Conservation (phyloP, 2,113 vertebrate genomes). For the Pseudopipra pipra region DNA sequence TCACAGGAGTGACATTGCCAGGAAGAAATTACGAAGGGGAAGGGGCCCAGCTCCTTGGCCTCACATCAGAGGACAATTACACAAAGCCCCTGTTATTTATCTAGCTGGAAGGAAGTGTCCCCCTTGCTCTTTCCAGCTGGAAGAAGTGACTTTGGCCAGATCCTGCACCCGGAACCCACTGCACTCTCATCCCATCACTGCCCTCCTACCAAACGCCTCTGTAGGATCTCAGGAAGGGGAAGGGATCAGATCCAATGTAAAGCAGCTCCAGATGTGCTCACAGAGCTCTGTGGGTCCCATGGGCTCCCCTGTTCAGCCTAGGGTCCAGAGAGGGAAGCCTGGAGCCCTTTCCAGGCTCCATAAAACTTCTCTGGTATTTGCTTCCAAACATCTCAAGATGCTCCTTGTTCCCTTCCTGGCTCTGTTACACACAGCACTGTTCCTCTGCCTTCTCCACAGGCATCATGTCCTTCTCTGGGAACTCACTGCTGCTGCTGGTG, state of each 20-base stretch:
- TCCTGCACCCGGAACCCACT: neutral
- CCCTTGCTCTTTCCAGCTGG: conserved; percentile 4
- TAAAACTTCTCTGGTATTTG: neutral
- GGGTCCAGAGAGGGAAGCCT: neutral
- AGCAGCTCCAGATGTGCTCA: conserved; percentile 1
- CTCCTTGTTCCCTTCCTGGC: neutral
- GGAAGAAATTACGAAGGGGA: neutral
- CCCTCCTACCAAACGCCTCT: neutral
- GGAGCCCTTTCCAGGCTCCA: neutral
- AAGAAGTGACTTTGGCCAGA: neutral
- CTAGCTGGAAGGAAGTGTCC: conserved; percentile 22
- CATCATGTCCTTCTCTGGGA: conserved; percentile 76
- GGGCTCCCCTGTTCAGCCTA: neutral
- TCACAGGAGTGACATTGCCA: neutral
- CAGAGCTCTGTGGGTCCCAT: neutral
- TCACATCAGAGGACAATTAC: neutral
- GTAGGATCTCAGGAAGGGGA: neutral
- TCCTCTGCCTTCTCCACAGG: conserved; percentile 4
- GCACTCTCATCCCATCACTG: neutral
- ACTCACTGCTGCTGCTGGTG: conserved; percentile 81
- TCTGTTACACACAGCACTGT: neutral
- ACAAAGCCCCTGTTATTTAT: neutral
- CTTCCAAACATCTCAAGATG: neutral
- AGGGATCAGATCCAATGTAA: neutral
- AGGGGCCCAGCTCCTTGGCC: conserved; percentile 1